A percentile compares a stretch with the other conserved stretches of the same genome.
Conservation (phyloP, 2,113 vertebrate species). For the Regulus satrapa region DNA sequence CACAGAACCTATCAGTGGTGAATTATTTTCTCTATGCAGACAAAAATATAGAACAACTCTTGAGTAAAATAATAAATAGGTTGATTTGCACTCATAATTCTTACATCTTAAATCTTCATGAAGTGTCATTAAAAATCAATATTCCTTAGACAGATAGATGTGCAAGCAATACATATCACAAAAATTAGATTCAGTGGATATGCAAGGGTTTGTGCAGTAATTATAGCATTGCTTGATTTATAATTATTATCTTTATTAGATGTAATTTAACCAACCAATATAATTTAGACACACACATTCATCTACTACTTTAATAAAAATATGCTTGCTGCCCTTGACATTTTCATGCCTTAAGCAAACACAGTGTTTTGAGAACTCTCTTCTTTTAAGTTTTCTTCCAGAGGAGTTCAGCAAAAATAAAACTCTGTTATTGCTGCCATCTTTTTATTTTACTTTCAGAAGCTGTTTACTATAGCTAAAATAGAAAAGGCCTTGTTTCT, state of each 20-base stretch:
- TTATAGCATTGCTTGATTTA: background rate
- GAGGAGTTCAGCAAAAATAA: background rate
- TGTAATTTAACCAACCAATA: background rate
- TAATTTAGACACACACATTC: background rate
- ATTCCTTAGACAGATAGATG: background rate
- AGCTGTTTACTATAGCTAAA: background rate
- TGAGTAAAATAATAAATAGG: slow-evolving; percentile 1
- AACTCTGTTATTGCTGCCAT: background rate
- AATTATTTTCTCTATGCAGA: background rate
- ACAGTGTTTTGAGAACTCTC: background rate
- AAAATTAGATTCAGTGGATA: background rate
- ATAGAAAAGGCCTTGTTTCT: background rate
- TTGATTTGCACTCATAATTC: background rate
- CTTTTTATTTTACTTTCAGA: background rate
- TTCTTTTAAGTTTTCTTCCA: background rate
- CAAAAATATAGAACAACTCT: background rate
- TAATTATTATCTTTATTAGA: background rate
- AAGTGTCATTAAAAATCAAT: background rate
- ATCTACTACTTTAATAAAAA: background rate
- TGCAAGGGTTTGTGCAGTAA: background rate
- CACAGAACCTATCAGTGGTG: background rate
- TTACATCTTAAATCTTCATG: background rate
- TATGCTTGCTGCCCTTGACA: background rate
- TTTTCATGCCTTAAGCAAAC: background rate
- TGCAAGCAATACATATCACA: background rate